Base-by-base conservation (phyloP, 2,888 invertebrate genomes). In the Eupithecia vulgata region DNA sequence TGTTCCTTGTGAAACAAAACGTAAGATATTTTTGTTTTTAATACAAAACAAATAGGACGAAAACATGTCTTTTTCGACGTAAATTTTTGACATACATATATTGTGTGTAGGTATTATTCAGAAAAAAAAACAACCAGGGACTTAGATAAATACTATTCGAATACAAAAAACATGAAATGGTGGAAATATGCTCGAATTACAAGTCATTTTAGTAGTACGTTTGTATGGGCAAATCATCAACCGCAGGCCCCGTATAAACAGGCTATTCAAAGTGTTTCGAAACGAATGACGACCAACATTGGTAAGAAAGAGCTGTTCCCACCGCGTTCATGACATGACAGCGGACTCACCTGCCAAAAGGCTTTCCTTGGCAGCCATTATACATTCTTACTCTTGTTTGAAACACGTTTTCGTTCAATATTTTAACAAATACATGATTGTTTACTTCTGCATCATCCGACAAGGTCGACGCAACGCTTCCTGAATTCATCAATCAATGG, bases 231-330 rank as follows among this genome's bases (percentile, higher is more conserved):
- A n/a, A n/a, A n/a, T n/a, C n/a, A n/a, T n/a, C n/a, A n/a, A n/a
- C n/a, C n/a, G n/a, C n/a, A n/a, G n/a, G n/a, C n/a, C 4, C 0
- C 17, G 5, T 17, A 45, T 17, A 34, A 17, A 61, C 7, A 61
- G 30, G 57, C 57, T 57, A 57, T 57, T 57, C 21, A 52, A 52
- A 21, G 52, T 25, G 57, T 57, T 25, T 13, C 57, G 12, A 57
- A 57, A 57, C 13, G 66, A 68, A 34, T 75, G 66, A 71, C 73
- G 48, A 73, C 72, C 71, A 74, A 68, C 42, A 30, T 68, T 62
- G 13, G 13, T 66, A 12, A 74, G 73, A 75, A 77, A 75, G 70
- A 68, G 64, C 34, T 62, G 61, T 17, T 66, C 48, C 67, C 61
- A 13, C 30, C 17, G 61, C 5, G 52, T 71, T 67, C 52, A 67